Conservation (phyloP, 1,140 invertebrate genomes). For the Streblospio benedicti region DNA sequence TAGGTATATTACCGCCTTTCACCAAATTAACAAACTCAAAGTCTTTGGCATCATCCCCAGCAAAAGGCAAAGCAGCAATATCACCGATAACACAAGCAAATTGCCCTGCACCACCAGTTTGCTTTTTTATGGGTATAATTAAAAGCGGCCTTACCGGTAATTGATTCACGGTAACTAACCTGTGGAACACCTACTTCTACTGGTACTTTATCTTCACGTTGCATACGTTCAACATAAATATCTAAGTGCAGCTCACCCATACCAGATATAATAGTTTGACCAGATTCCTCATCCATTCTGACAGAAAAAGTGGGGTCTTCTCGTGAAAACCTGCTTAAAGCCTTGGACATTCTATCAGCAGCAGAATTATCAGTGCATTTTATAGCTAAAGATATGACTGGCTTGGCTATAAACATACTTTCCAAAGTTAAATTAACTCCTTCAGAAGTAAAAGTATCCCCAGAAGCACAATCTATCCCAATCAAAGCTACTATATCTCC, state of each 20-base stretch:
- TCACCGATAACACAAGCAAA: constrained; percentile 1
- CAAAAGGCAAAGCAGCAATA: too few relatives aligned
- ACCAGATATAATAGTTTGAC: constrained; percentile 29
- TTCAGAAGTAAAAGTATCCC: constrained; percentile 14
- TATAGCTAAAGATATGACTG: constrained; percentile 27
- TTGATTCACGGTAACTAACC: constrained; percentile 7
- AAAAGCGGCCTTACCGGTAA: not conserved
- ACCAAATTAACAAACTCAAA: constrained; percentile 5
- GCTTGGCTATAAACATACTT: constrained; percentile 31
- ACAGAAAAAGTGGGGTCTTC: constrained; percentile 30
- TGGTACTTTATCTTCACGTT: constrained; percentile 22
- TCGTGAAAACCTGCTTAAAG: constrained; percentile 18
- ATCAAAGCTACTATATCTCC: constrained; percentile 9
- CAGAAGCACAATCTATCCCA: constrained; percentile 7
- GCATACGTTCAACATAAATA: constrained; percentile 25
- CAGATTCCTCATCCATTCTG: constrained; percentile 22
- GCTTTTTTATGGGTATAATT: constrained; percentile 13
- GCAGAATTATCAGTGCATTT: not conserved
- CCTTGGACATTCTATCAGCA: constrained; percentile 14
- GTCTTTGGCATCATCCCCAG: not conserved
- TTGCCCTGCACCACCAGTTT: constrained; percentile 5
- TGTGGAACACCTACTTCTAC: constrained; percentile 4
- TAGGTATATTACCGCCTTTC: constrained; percentile 4
- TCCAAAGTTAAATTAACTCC: constrained; percentile 18
- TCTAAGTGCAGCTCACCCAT: constrained; percentile 35